Conservation (phyloP, 2,888 invertebrate genomes). For the Amphimallon solstitiale region DNA sequence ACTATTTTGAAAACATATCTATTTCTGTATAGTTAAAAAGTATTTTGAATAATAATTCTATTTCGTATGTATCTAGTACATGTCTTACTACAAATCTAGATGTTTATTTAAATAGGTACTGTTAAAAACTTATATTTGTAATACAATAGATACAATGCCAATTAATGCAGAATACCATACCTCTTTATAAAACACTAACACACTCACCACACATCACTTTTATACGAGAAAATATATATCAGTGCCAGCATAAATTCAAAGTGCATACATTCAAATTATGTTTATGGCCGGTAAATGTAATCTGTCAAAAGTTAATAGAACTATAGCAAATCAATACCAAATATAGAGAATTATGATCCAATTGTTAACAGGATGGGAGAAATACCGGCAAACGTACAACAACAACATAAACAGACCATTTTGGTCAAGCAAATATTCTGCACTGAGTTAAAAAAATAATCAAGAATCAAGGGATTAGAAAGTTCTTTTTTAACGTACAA, state of each 20-base stretch:
- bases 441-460: conserved; percentile 7
- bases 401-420: background rate
- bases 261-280: conserved; percentile 45
- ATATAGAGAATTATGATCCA: conserved; percentile 19
- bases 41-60: no score
- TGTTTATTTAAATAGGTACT: no score
- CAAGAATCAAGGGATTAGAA: conserved; percentile 31
- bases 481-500: conserved; percentile 6
- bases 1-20: no score
- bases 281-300: conserved; percentile 50
- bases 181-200: conserved; percentile 9
- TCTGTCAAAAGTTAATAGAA: conserved; percentile 53
- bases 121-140: no score
- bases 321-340: conserved; percentile 48
- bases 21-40: no score
- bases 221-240: conserved; percentile 22
- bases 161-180: background rate
- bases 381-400: background rate
- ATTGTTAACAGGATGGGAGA: conserved; percentile 18
- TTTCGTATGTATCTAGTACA: background rate
- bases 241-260: background rate
- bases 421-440: background rate
- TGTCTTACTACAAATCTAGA: no score
- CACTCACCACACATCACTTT: conserved; percentile 7
- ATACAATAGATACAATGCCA: background rate